A percentile compares a stretch with the other conserved stretches of the same genome.
Conservation (phyloP, 2,888 invertebrate species). For the Agriopis aurantiaria region DNA sequence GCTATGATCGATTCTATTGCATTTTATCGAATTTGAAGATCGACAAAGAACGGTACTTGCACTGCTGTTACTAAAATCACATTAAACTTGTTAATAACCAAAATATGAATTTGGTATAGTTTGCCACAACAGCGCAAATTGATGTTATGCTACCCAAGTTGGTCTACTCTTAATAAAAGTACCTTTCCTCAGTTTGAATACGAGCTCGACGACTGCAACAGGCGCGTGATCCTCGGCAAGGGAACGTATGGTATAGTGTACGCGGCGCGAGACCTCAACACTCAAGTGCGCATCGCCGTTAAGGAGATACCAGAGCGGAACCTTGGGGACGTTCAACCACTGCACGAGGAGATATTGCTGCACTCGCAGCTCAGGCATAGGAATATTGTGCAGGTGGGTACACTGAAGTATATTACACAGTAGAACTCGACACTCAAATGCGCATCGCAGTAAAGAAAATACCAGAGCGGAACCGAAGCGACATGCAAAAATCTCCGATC, state of each 20-base stretch:
- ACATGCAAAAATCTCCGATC: too few relatives aligned
- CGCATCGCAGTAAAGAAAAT: constrained; percentile 89
- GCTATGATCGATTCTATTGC: too few relatives aligned
- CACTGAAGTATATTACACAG: not conserved
- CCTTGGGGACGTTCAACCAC: constrained; percentile 97
- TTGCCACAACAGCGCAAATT: too few relatives aligned
- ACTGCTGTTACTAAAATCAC: too few relatives aligned
- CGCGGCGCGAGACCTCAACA: constrained; percentile 97
- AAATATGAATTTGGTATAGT: too few relatives aligned
- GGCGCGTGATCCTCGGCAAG: constrained; percentile 94
- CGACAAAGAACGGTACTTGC: too few relatives aligned
- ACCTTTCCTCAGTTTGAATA: constrained; percentile 93
- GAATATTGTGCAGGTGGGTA: constrained; percentile 95
- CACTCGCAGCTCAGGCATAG: constrained; percentile 98
- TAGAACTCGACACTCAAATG: constrained; percentile 90
- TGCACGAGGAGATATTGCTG: constrained; percentile 99
- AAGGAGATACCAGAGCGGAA: constrained; percentile 99
- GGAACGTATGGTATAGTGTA: constrained; percentile 98
- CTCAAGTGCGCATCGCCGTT: constrained; percentile 97
- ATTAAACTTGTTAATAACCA: too few relatives aligned
- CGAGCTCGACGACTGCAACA: constrained; percentile 96
- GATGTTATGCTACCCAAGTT: too few relatives aligned
- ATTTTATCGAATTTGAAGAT: too few relatives aligned
- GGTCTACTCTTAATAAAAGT: not conserved
- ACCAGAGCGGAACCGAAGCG: not conserved